Percentiles rank a stretch among this genome's conserved stretches.
These are phyloP conservation scores for Sycobia sp. DNA, from an alignment of 1,140 invertebrate species.

Conservation along the genomic window DNA sequence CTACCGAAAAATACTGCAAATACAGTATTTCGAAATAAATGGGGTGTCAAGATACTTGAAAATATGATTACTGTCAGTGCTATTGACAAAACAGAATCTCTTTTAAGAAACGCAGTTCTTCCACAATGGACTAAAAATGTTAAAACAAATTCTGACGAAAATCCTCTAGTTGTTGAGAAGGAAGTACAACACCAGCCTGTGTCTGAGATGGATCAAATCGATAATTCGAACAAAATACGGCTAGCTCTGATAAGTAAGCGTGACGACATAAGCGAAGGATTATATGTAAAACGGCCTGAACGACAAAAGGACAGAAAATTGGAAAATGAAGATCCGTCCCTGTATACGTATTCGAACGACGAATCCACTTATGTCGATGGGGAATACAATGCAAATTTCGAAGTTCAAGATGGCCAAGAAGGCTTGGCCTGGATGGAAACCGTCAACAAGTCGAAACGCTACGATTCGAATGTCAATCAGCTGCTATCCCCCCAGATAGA, in stretches of 20 bases:
- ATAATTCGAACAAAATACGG: neutral
- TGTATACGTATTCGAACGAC: too few species aligned
- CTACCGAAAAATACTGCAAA: too few species aligned
- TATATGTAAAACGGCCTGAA: neutral
- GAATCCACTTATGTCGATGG: too few species aligned
- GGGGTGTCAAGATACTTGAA: conserved; percentile 43
- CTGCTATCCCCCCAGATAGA: neutral
- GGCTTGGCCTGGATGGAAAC: conserved; percentile 43
- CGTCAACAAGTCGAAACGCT: conserved; percentile 30
- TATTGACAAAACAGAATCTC: too few species aligned
- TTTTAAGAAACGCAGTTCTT: too few species aligned
- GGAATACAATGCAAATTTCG: conserved; percentile 36
- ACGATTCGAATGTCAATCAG: neutral
- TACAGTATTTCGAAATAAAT: conserved; percentile 38
- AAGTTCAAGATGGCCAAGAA: conserved; percentile 26
- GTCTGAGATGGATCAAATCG: too few species aligned
- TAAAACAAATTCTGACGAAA: too few species aligned
- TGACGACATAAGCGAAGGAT: neutral
- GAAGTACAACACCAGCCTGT: too few species aligned
- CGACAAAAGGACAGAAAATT: too few species aligned
- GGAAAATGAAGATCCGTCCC: too few species aligned
- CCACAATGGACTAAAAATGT: too few species aligned
- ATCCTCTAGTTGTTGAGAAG: too few species aligned
- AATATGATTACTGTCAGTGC: conserved; percentile 4
- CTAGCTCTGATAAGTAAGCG: neutral